phyloP scores from a whole-genome alignment of 2,888 invertebrate species.

The Clunio marinus region DNA sequence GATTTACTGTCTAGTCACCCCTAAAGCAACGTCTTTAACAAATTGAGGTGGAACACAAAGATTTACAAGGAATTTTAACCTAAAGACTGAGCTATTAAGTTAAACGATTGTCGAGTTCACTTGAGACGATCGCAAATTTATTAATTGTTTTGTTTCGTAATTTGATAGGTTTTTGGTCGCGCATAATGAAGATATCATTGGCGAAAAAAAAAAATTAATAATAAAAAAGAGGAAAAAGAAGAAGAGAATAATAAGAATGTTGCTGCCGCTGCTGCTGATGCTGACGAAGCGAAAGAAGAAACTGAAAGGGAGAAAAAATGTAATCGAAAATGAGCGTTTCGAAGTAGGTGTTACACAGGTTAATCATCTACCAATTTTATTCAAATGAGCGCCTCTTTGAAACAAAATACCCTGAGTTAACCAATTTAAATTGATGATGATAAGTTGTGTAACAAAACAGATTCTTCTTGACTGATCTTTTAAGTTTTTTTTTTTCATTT shows the following conservation, averaged over 20 bases:
- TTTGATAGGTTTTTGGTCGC: not conserved
- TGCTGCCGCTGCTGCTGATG: not conserved
- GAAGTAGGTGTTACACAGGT: not conserved
- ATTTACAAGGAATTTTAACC: conserved; percentile 19
- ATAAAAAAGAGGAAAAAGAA: too few species aligned
- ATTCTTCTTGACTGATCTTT: too few species aligned
- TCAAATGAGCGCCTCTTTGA: not conserved
- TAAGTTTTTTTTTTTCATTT: not conserved
- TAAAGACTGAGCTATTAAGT: conserved; percentile 35
- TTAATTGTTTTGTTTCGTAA: conserved; percentile 31
- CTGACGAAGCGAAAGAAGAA: not conserved
- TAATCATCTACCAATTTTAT: not conserved
- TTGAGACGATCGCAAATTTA: conserved; percentile 15
- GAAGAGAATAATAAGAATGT: too few species aligned
- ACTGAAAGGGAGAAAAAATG: not conserved
- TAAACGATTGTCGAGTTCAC: conserved; percentile 17
- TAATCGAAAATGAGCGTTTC: not conserved
- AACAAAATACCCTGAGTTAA: not conserved
- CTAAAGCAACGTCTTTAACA: not conserved
- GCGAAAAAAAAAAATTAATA: too few species aligned
- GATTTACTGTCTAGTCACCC: conserved; percentile 29
- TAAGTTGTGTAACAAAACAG: not conserved
- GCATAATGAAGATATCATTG: conserved; percentile 10
- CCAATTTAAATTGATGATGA: not conserved
- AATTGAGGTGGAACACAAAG: conserved; percentile 34